Evolutionary conservation across 2,888 invertebrate species (phyloP).

Genomic region (Cacoxenus indagator): DNA sequence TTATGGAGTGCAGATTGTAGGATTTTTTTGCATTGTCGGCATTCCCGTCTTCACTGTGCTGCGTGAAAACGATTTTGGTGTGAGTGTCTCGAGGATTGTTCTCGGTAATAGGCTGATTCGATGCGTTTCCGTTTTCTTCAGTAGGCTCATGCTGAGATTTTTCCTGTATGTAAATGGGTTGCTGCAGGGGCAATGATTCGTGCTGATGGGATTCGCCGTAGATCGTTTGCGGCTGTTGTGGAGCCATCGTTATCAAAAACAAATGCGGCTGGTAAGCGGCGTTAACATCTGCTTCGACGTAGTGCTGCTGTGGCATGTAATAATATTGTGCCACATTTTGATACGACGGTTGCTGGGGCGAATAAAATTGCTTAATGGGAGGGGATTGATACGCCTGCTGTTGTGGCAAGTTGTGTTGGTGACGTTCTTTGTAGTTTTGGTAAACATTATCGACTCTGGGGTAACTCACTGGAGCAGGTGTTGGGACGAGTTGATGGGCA

Average conservation of each 20-base stretch:
- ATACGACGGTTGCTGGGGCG: conserved; percentile 27
- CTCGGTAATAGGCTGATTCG: conserved; percentile 56
- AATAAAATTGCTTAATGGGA: too few species aligned
- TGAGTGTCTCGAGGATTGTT: conserved; percentile 69
- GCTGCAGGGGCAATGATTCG: conserved; percentile 33
- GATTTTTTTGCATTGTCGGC: conserved; percentile 52
- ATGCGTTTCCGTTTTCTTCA: neutral
- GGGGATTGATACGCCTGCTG: too few species aligned
- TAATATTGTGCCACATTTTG: conserved; percentile 54
- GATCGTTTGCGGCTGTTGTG: conserved; percentile 42
- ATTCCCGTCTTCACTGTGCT: conserved; percentile 34
- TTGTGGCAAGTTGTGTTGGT: conserved; percentile 45
- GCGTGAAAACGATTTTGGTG: conserved; percentile 67
- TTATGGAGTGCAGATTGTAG: conserved; percentile 58
- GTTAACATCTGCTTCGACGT: conserved; percentile 16
- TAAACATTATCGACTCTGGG: conserved; percentile 65
- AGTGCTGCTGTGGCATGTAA: conserved; percentile 45
- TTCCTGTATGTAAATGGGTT: conserved; percentile 55
- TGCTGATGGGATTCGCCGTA: conserved; percentile 32
- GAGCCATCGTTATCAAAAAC: conserved; percentile 61
- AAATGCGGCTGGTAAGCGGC: conserved; percentile 59
- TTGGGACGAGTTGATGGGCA: conserved; percentile 48
- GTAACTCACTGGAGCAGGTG: conserved; percentile 52
- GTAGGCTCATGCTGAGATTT: conserved; percentile 9
- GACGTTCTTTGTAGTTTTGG: conserved; percentile 62